Evolutionary conservation across 2,113 vertebrate species (phyloP), one percentile per base, ranked within the genome.

Genomic region (Notechis scutatus): DNA sequence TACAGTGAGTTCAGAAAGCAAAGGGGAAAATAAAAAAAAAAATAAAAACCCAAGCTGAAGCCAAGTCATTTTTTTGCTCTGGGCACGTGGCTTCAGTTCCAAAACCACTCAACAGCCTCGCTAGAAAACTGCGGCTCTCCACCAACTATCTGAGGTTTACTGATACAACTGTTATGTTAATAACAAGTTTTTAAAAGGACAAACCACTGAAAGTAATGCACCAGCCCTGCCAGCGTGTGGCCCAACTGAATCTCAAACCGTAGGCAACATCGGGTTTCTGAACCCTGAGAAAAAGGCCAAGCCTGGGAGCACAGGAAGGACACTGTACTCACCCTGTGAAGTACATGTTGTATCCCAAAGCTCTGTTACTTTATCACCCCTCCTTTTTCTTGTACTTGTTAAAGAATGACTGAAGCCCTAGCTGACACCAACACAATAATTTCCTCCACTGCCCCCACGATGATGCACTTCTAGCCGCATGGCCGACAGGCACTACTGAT

Each of bases 61-160:
- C 21, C 21, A 29, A 39, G 54, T 39, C 24, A 20, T 61, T 69
- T 61, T 61, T 50, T 29, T 42, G 45, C 34, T 64, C 45, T 45
- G 14, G 56, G 88, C 69, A 90, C 42, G 42, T 61, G 94, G 94
- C 86, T 94, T 90, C 54, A 1, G 52, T 93, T 96, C 95, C 91
- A 89, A 92, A 95, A 95, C 87, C 92, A 39, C 54, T 91, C 0
- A 0, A 47, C 55, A 86, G 88, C 69, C 50, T 74, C 1, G 0
- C 52, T 89, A 0, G 29, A 94, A 88, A 89, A 2, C 1, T 54
- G 93, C 21, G 95, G 92, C 95, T 96, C 47, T 88, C 47, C 93
- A 95, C 93, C 92, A 94, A 92, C 91, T 69, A 91, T 86, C 61
- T 93, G 94, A 95, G 92, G 91, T 95, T 95, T 93, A 15, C 87